phyloP scores from a whole-genome alignment of 2,113 vertebrate genomes.

The Actenoides hombroni region DNA sequence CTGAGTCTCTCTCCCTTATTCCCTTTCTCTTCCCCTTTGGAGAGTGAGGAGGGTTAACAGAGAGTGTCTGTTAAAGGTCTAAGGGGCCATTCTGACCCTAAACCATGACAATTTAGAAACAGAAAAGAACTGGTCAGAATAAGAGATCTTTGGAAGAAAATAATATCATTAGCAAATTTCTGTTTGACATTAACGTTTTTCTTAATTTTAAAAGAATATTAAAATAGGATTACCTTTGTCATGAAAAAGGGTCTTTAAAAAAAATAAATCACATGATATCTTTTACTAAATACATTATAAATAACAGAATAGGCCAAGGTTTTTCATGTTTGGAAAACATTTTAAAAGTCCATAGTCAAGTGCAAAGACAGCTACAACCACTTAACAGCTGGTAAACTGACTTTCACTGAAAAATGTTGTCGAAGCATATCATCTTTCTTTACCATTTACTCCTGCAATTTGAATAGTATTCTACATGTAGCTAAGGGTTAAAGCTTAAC shows the following conservation, averaged over 20 bases:
- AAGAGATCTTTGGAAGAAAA: background rate
- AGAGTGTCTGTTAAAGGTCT: too few species aligned
- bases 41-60: too few species aligned
- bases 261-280: background rate
- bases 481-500: background rate
- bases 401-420: background rate
- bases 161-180: background rate
- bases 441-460: background rate
- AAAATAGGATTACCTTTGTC: fast-evolving
- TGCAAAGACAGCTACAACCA: background rate
- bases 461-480: background rate
- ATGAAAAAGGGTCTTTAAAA: background rate
- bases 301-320: background rate
- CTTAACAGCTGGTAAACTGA: background rate
- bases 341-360: background rate
- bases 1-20: too few species aligned
- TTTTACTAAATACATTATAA: background rate
- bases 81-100: too few species aligned
- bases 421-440: background rate
- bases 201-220: background rate
- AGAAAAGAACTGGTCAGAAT: background rate
- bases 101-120: background rate
- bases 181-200: background rate
- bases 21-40: too few species aligned
- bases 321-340: background rate